Base-by-base conservation (phyloP, 2,888 invertebrate genomes). In the Stenurella melanura region DNA sequence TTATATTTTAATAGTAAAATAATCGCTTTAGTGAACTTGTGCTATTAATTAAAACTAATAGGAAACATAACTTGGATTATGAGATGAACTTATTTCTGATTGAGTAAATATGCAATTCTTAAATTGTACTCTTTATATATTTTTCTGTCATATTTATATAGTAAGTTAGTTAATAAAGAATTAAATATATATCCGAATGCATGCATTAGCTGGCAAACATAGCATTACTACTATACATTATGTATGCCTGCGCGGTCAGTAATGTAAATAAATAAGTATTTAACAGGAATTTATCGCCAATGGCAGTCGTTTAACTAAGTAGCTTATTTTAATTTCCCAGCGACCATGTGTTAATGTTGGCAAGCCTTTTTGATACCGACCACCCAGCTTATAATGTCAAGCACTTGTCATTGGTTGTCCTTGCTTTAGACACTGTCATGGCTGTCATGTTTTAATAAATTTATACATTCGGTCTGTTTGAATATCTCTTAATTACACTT, bases 401-500 rank as follows among this genome's bases (percentile, higher is more conserved):
- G 60, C 42, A 34, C 63, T 76, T 76, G 81, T 82, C 81, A 83
- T 84, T 83, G 84, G 82, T 75, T 73, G 83, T 78, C 82, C 83
- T 83, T 81, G 83, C 75, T 76, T 75, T 77, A 77, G 54, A 66
- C 61, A 73, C 81, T 70, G 78, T 78, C 79, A 84, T 78, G 80
- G 77, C 71, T 82, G 83, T 82, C 83, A 81, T 58, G 64, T 54
- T 57, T 66, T 79, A 81, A 81, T 76, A 73, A 83, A 84, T 84
- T 83, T 84, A 83, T 81, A 38, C 75, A 78, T 67, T 74, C 71
- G 73, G 73, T 34, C 34, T 75, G 69, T 74, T 80, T 72, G 54
- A 72, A 73, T 73, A 73, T 75, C 66, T 77, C 74, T 78, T 75
- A 78, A 78, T 78, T 78, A 69, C 69, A 67, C 70, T 72, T 42